A percentile compares a stretch with the other conserved stretches of the same genome.
These are phyloP conservation scores for Dyspetes luteomarginatus DNA, from an alignment of 2,888 invertebrate genomes.

Conservation along the genomic window DNA sequence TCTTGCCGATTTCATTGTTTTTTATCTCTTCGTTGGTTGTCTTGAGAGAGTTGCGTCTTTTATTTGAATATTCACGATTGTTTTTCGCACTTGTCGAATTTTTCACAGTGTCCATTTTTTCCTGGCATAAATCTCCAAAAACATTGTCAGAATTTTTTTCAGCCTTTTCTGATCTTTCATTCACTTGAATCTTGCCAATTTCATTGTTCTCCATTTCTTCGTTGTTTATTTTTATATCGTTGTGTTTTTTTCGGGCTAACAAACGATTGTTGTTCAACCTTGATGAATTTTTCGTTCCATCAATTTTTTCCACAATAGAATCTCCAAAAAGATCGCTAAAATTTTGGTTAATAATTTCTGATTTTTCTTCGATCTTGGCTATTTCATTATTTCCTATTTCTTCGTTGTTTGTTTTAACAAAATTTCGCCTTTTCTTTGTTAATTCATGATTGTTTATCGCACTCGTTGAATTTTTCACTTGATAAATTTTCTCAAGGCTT, in stretches of 20 bases:
- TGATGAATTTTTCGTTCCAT: neutral
- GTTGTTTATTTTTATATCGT: no score
- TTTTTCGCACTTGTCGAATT: constrained; percentile 8
- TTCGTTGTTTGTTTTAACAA: neutral
- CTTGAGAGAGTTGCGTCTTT: constrained; percentile 4
- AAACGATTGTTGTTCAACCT: neutral
- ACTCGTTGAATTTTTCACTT: neutral
- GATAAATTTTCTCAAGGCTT: neutral
- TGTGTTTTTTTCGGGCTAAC: no score
- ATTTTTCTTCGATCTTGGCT: neutral
- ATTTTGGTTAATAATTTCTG: no score
- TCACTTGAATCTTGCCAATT: neutral
- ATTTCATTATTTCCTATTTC: neutral
- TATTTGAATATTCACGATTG: neutral
- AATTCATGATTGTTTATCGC: neutral
- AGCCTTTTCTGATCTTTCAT: constrained; percentile 9
- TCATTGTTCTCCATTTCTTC: constrained; percentile 20
- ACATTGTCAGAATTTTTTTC: neutral
- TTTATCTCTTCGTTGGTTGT: neutral
- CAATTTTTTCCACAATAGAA: neutral
- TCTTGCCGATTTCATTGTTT: constrained; percentile 15
- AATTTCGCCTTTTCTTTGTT: neutral
- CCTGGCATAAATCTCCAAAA: neutral
- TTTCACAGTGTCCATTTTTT: neutral
- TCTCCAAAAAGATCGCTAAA: constrained; percentile 5